phyloP scores from a whole-genome alignment of 2,888 invertebrate species.

The Pinctada fucata region DNA sequence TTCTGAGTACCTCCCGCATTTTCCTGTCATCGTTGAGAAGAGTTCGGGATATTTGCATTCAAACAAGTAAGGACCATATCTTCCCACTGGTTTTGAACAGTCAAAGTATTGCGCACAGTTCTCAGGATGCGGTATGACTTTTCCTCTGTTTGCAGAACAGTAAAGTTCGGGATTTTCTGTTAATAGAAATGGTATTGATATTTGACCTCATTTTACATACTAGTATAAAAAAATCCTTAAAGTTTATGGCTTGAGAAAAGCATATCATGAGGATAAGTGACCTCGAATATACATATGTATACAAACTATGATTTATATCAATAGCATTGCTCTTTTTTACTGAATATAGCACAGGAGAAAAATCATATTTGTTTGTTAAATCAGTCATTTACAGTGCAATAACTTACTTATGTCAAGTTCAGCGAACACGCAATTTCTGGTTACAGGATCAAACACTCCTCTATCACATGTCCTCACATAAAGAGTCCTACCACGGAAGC shows the following conservation, averaged over 20 bases:
- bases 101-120: constrained; percentile 64
- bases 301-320: background rate
- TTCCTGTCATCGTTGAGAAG: constrained; percentile 43
- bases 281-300: background rate
- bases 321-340: too few relatives aligned
- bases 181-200: too few relatives aligned
- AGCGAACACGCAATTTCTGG: constrained; percentile 38
- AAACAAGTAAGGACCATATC: constrained; percentile 38
- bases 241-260: background rate
- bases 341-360: too few relatives aligned
- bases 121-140: constrained; percentile 40
- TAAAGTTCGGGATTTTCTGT: constrained; percentile 53
- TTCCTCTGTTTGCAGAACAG: constrained; percentile 43
- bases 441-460: constrained; percentile 46
- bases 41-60: constrained; percentile 65
- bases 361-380: too few relatives aligned
- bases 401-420: constrained; percentile 48
- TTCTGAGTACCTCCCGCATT: constrained; percentile 51
- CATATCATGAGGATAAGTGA: background rate
- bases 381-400: too few relatives aligned
- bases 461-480: constrained; percentile 53
- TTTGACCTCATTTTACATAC: too few relatives aligned
- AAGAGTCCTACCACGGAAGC: constrained; percentile 52
- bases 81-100: constrained; percentile 47
- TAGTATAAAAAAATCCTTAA: too few relatives aligned